Evolutionary conservation across 2,888 invertebrate species (phyloP), one percentile per base, ranked within the genome.

Genomic region (Cheilosia scutellata): DNA sequence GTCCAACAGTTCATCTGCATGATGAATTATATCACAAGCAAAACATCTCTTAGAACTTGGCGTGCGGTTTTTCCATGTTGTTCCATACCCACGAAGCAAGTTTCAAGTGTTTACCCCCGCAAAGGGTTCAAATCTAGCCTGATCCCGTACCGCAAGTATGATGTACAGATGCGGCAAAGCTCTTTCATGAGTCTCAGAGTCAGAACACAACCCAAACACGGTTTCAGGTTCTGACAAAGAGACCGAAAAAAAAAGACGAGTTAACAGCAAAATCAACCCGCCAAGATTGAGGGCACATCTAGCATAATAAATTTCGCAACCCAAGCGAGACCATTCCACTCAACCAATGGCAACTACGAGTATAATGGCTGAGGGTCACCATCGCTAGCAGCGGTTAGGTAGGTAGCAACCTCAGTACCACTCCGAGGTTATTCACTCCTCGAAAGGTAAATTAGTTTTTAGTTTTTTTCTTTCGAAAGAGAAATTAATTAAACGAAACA

Each of bases 401-500:
- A 44, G 44, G 44, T 70, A 55, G 13, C 20, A 20, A 20, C 20
- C 20, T 20, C 20, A 11, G 20, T 76, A 74, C 33, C 42, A 55
- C 66, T 66, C 16, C 4, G 76, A 86, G 86, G 86, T 86, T 86
- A 57, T 77, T 82, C 60, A 82, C 86, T 82, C 77, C 82, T 72
- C 20, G 13, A 72, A 82, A 82, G 77, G 86, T 86, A 82, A 86
- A 86, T 86, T 86, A 86, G 76, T 77, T 82, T 70, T 55, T 49
- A 47, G 74, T 53, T 55, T 66, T 20, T 76, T 65, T 58, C 58
- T 70, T 74, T 49, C 16, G 27, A 71, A 86, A 76, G 66, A 62
- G 84, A 86, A 80, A 86, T 86, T 86, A 86, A 86, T 86, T 86
- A 82, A 86, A 86, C 76, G 72, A 86, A 86, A 86, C 83, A 83